Evolutionary conservation across 2,113 vertebrate species (phyloP).

Genomic region (Rhea americana): DNA sequence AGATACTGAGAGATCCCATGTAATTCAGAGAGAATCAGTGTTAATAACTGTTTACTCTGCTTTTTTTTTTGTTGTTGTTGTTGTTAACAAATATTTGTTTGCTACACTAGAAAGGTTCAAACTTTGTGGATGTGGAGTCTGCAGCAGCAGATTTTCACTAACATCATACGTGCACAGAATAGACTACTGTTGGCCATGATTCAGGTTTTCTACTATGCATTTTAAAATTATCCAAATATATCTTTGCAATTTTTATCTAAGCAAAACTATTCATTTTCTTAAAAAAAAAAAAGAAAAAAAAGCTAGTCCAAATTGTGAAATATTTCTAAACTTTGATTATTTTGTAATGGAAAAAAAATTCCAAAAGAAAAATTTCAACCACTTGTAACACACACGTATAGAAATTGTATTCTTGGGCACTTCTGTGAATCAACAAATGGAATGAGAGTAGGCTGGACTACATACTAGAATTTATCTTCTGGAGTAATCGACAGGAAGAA

Average conservation of each 20-base stretch:
- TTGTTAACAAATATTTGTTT: neutral
- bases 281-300: neutral
- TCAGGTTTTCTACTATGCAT: neutral
- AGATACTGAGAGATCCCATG: accelerated
- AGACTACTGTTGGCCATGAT: neutral
- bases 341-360: neutral
- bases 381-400: neutral
- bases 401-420: neutral
- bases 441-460: neutral
- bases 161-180: neutral
- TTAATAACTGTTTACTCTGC: neutral
- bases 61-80: neutral
- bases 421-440: neutral
- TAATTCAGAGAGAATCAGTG: neutral
- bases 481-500: neutral
- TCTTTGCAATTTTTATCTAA: neutral
- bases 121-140: neutral
- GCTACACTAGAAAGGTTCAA: neutral
- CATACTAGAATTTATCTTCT: neutral
- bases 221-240: neutral
- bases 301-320: neutral
- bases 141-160: neutral
- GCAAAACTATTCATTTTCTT: neutral
- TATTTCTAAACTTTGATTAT: neutral
- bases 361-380: neutral